Percentiles rank a stretch among this genome's conserved stretches.
These are phyloP conservation scores for Hyles vespertilio DNA, from an alignment of 1,140 invertebrate species.

Conservation along the genomic window DNA sequence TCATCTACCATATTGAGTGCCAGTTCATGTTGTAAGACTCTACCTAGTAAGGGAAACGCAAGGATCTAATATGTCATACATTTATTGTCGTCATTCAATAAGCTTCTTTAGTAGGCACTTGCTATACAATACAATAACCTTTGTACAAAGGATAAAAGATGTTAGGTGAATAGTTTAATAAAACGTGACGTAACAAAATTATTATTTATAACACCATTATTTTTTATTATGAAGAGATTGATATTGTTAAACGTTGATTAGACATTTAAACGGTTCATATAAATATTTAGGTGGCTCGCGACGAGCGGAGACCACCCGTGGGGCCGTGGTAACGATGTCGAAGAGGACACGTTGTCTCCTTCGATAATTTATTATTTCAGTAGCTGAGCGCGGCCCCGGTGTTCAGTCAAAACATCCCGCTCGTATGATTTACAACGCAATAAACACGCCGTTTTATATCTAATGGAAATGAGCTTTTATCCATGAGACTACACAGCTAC, in stretches of 20 bases:
- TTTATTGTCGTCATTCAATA: no score
- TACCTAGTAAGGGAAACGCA: no score
- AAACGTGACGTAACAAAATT: no score
- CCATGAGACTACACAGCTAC: conserved; percentile 55
- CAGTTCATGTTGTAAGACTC: no score
- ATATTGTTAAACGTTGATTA: no score
- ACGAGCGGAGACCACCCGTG: conserved; percentile 54
- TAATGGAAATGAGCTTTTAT: conserved; percentile 67
- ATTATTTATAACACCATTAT: no score
- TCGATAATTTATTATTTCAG: conserved; percentile 72
- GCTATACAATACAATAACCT: no score
- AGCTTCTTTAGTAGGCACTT: no score
- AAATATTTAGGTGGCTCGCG: conserved; percentile 15
- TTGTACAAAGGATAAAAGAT: no score
- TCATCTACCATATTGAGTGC: no score
- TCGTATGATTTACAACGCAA: conserved; percentile 65
- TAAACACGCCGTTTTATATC: conserved; percentile 67
- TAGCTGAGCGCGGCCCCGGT: conserved; percentile 38
- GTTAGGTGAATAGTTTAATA: neutral
- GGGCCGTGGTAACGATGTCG: conserved; percentile 52
- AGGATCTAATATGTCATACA: no score
- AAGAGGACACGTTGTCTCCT: conserved; percentile 55
- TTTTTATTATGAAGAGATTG: no score
- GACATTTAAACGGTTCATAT: conserved; percentile 23
- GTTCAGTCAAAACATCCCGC: conserved; percentile 67